Evolutionary conservation across 2,113 vertebrate genomes (phyloP).

Genomic region (Esox niger): DNA sequence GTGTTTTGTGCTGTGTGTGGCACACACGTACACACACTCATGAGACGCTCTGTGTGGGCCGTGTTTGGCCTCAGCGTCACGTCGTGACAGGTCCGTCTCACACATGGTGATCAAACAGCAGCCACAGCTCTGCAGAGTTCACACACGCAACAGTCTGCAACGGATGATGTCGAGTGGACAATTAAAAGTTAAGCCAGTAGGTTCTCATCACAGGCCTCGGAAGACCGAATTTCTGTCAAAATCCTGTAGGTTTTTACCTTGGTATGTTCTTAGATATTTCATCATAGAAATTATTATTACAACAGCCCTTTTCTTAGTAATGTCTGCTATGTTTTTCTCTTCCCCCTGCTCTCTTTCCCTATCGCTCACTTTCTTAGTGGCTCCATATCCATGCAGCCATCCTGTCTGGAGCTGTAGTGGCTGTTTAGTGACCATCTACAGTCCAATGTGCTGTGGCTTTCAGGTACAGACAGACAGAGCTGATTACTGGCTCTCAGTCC

Average conservation of each 20-base stretch:
- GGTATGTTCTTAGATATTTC: background rate
- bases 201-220: constrained; percentile 64
- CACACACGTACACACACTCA: constrained; percentile 20
- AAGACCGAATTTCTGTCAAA: background rate
- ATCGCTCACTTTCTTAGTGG: too few species aligned
- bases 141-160: constrained; percentile 47
- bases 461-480: constrained; percentile 35
- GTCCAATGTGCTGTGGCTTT: background rate
- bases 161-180: constrained; percentile 65
- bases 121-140: constrained; percentile 66
- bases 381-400: too few species aligned
- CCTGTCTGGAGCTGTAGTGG: too few species aligned
- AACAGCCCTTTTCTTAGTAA: too few species aligned
- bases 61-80: constrained; percentile 64
- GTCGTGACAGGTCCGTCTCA: constrained; percentile 74
- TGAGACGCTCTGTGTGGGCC: constrained; percentile 69
- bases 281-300: background rate
- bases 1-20: constrained; percentile 70
- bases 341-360: too few species aligned
- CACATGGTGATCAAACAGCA: constrained; percentile 73
- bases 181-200: constrained; percentile 65
- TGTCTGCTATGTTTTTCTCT: too few species aligned
- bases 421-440: too few species aligned
- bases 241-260: background rate
- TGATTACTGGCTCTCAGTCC: constrained; percentile 44